These are phyloP conservation scores for Agrochola circellaris DNA, from an alignment of 2,888 invertebrate species.

Conservation along the genomic window DNA sequence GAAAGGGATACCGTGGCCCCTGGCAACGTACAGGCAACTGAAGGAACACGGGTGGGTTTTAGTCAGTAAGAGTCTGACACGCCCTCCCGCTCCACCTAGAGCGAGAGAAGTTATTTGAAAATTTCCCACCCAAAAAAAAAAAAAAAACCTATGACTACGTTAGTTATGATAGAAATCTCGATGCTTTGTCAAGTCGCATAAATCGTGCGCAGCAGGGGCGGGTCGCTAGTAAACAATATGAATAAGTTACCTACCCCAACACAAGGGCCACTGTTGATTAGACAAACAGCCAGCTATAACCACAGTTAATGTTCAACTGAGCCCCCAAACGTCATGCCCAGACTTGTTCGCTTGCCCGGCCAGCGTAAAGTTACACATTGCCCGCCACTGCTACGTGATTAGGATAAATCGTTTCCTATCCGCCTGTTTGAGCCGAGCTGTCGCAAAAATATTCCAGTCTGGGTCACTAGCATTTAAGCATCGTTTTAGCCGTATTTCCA, in stretches of 20 bases:
- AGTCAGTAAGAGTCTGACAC: too few relatives aligned
- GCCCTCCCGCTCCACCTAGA: too few relatives aligned
- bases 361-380: conserved; percentile 28
- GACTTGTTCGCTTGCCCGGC: conserved; percentile 6
- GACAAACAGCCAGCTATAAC: conserved; percentile 1
- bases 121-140: too few relatives aligned
- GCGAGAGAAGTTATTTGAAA: too few relatives aligned
- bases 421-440: not conserved
- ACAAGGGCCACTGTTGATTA: conserved; percentile 9
- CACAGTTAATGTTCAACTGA: conserved; percentile 8
- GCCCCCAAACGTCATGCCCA: conserved; percentile 44
- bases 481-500: conserved; percentile 13
- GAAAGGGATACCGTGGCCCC: too few relatives aligned
- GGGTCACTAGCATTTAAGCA: conserved; percentile 4
- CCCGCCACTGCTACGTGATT: conserved; percentile 46
- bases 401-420: conserved; percentile 47
- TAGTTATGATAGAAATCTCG: too few relatives aligned
- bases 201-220: not conserved
- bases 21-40: too few relatives aligned
- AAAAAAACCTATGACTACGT: too few relatives aligned
- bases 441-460: conserved; percentile 31
- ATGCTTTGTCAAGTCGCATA: not conserved
- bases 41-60: too few relatives aligned
- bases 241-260: not conserved
- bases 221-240: not conserved